A percentile compares a stretch with the other conserved stretches of the same genome.
Evolutionary conservation across 2,113 vertebrate species (phyloP).

Genomic region (Trogon melanurus): DNA sequence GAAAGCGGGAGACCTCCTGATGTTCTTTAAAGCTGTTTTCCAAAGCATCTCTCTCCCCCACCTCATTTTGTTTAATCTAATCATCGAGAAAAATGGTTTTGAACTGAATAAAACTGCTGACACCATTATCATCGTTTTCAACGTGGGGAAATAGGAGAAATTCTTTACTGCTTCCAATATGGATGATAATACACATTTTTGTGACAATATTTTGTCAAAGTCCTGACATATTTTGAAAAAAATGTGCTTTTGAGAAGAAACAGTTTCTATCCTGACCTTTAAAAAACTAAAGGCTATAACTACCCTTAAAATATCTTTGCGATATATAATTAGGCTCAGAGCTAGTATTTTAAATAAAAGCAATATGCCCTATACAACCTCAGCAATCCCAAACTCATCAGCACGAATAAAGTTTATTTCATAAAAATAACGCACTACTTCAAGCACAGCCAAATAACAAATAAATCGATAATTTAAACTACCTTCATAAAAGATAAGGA

Average conservation of each 20-base stretch:
- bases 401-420: background rate
- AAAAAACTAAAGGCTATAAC: background rate
- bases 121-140: background rate
- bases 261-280: background rate
- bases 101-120: conserved; percentile 49
- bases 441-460: background rate
- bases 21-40: conserved; percentile 42
- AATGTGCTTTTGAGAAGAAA: background rate
- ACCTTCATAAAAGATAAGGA: background rate
- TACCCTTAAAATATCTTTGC: background rate
- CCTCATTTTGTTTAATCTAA: conserved; percentile 35
- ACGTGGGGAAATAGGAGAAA: background rate
- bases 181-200: conserved; percentile 23
- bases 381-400: background rate
- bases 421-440: background rate
- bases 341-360: background rate
- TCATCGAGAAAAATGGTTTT: conserved; percentile 53
- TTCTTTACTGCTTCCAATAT: conserved; percentile 49
- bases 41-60: background rate
- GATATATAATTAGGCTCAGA: background rate
- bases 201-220: background rate
- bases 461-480: background rate
- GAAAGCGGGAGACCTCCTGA: background rate
- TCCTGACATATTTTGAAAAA: background rate
- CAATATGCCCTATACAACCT: background rate